phyloP scores from a whole-genome alignment of 2,888 invertebrate species.

The Acleris sparsana region DNA sequence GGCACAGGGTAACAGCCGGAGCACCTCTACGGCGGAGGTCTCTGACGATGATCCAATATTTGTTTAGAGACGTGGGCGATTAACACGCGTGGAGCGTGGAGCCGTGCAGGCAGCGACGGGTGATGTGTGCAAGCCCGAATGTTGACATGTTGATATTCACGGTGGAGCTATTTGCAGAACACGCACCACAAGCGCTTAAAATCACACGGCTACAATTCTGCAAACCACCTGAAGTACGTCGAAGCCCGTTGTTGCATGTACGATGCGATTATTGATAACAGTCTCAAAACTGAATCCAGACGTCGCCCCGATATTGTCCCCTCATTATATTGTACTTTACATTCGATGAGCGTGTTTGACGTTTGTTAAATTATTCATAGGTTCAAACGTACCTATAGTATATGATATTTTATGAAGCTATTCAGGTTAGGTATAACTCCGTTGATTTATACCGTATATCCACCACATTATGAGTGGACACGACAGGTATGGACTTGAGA shows the following conservation, averaged over 20 bases:
- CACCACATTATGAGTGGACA: too few species aligned
- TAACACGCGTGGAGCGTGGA: too few species aligned
- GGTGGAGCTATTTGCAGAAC: conserved; percentile 76
- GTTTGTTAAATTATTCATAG: conserved; percentile 6
- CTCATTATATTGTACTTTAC: conserved; percentile 1
- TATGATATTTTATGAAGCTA: too few species aligned
- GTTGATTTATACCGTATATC: too few species aligned
- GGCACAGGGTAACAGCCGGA: conserved; percentile 50
- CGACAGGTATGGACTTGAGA: too few species aligned
- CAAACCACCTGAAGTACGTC: conserved; percentile 50
- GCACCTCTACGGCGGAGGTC: conserved; percentile 72
- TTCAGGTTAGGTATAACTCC: too few species aligned
- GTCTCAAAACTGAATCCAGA: conserved; percentile 48
- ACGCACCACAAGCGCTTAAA: conserved; percentile 55
- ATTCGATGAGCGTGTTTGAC: conserved; percentile 6
- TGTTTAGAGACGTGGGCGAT: conserved; percentile 54
- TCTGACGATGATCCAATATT: conserved; percentile 71
- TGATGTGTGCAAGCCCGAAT: conserved; percentile 55
- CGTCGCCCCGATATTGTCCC: conserved; percentile 14
- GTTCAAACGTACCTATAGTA: not conserved
- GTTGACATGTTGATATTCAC: conserved; percentile 79
- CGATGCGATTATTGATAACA: conserved; percentile 60
- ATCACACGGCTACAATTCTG: conserved; percentile 57
- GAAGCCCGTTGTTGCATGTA: conserved; percentile 68
- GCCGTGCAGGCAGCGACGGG: conserved; percentile 39